Base-by-base conservation (phyloP, 2,888 invertebrate genomes). In the Polyommatus iphigenia region DNA sequence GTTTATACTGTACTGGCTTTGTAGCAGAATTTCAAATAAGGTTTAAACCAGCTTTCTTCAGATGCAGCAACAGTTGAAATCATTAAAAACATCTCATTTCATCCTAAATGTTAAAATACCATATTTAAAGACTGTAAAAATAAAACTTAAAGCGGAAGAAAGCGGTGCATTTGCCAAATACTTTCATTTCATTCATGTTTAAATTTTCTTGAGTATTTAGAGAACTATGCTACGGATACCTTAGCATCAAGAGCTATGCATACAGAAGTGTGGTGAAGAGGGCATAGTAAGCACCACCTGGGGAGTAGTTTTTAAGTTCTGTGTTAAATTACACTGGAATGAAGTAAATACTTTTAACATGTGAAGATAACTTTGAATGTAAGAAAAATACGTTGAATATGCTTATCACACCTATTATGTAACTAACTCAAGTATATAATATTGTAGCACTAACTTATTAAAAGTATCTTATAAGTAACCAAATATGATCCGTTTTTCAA, bases 101-200 rank as follows among this genome's bases (percentile, higher is more conserved):
- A 29, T 41, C 41, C 20, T n/a, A 72, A 71, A 71, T 41, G 36
- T 72, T 72, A 20, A 41, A 72, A 72, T 72, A 72, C 10, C 72
- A 41, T 72, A 72, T 20, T 41, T 20, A 72, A 41, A 36, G 10
- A 41, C 20, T 54, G 18, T 75, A 54, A 75, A 75, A 4, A 50
- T n/a, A 50, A 24, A 7, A 50, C 75, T 54, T 24, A 29, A 75
- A 18, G 15, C 36, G 73, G 54, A 73, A 81, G 80, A 79, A 79
- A 78, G 78, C 78, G 78, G 76, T 77, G 76, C 81, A 78, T 78
- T 80, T 79, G 81, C 81, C 79, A 79, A 81, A 81, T 80, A 81
- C 80, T 81, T 79, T 78, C 77, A 78, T 80, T 81, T 76, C 79
- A 78, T 79, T 81, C 81, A 81, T 80, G 50, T 75, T 75, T 75